These are phyloP conservation scores for Helostoma temminkii DNA, from an alignment of 2,797 vertebrate genomes.

Conservation along the genomic window DNA sequence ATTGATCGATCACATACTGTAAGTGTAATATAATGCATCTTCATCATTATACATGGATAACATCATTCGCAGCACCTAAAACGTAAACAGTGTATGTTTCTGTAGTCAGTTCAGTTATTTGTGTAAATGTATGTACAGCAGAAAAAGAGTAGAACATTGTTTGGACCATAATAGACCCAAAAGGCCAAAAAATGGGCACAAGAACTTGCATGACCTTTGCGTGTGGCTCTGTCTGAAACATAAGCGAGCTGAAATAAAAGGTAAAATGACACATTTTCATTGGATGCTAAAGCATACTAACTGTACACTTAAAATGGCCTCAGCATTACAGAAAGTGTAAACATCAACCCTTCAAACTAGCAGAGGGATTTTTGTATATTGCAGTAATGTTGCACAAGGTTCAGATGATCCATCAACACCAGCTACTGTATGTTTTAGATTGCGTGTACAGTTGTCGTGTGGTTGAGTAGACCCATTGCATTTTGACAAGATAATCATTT, in stretches of 20 bases:
- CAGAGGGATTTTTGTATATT: background rate
- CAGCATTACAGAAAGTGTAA: background rate
- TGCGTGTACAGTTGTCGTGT: slow-evolving; percentile 3
- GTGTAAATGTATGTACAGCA: background rate
- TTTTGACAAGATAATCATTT: slow-evolving; percentile 64
- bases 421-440: slow-evolving; percentile 5
- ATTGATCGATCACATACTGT: no score
- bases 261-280: slow-evolving; percentile 42
- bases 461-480: slow-evolving; percentile 26
- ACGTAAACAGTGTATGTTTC: no score
- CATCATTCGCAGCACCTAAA: no score
- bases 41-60: background rate
- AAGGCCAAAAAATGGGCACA: background rate
- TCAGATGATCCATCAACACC: background rate
- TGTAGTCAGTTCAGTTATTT: no score
- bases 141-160: background rate
- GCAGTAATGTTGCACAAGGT: background rate
- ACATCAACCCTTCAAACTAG: slow-evolving; percentile 2
- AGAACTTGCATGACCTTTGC: slow-evolving; percentile 51
- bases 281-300: slow-evolving; percentile 2
- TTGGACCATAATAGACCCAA: slow-evolving; percentile 21
- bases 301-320: slow-evolving; percentile 25
- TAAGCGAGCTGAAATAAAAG: slow-evolving; percentile 18
- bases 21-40: background rate
- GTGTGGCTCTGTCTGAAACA: slow-evolving; percentile 8